Conservation (phyloP, 2,888 invertebrate species). For the Xanthorhoe spadicearia region DNA sequence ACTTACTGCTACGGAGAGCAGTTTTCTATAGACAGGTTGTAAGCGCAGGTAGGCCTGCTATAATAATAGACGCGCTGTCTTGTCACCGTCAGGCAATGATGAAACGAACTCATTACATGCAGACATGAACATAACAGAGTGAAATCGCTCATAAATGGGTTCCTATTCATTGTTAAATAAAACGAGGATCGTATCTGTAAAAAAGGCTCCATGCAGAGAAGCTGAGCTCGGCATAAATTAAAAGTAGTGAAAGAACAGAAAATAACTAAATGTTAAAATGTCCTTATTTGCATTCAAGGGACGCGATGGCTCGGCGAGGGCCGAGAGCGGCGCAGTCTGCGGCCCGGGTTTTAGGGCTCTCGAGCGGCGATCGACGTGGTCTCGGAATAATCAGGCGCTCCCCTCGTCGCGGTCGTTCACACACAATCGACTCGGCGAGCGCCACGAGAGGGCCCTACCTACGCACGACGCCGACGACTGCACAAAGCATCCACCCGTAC, state of each 20-base stretch:
- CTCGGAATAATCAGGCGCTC: slow-evolving; percentile 80
- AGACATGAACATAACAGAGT: slow-evolving; percentile 49
- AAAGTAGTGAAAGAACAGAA: slow-evolving; percentile 47
- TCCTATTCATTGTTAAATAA: slow-evolving; percentile 39
- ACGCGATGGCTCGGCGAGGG: slow-evolving; percentile 56
- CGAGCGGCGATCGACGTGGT: slow-evolving; percentile 73
- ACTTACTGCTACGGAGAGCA: slow-evolving; percentile 28
- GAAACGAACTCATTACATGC: slow-evolving; percentile 53
- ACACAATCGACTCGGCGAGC: slow-evolving; percentile 77
- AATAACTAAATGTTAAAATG: slow-evolving; percentile 61
- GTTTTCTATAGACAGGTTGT: slow-evolving; percentile 42
- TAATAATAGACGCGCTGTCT: slow-evolving; percentile 46
- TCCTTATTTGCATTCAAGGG: slow-evolving; percentile 73
- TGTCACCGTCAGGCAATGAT: slow-evolving; percentile 47
- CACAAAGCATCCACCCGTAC: slow-evolving; percentile 78
- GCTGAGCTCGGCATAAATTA: slow-evolving; percentile 54
- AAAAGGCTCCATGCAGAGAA: slow-evolving; percentile 40
- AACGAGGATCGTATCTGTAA: slow-evolving; percentile 35
- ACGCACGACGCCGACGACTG: slow-evolving; percentile 73
- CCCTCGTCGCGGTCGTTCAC: slow-evolving; percentile 82
- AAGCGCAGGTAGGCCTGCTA: slow-evolving; percentile 39
- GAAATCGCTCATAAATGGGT: slow-evolving; percentile 42
- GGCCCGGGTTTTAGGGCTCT: slow-evolving; percentile 73
- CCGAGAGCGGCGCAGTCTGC: slow-evolving; percentile 49
- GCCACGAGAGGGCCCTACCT: slow-evolving; percentile 74